These are phyloP conservation scores for Macrotus californicus DNA, from an alignment of 2,113 vertebrate species.

Conservation along the genomic window DNA sequence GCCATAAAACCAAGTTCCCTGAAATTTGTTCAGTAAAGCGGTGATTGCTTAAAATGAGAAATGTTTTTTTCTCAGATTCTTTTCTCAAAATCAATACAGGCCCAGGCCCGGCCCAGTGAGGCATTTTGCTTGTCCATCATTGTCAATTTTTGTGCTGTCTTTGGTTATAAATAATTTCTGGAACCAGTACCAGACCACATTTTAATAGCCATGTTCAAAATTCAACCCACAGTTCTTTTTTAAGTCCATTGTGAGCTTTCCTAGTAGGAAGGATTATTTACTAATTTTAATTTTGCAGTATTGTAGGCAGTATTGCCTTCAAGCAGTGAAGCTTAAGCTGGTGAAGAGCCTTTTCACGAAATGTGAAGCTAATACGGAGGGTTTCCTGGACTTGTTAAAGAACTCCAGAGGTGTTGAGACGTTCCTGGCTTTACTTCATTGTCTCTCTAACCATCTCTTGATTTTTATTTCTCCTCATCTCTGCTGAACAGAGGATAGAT, in stretches of 20 bases:
- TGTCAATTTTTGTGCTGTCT: constrained; percentile 30
- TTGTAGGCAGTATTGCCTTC: not conserved
- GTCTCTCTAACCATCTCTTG: not conserved
- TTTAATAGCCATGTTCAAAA: constrained; percentile 46
- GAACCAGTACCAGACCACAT: constrained; percentile 11
- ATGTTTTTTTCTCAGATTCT: constrained; percentile 37
- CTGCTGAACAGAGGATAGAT: not conserved
- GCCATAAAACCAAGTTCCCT: constrained; percentile 5
- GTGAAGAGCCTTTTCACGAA: not conserved
- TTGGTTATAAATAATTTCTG: constrained; percentile 52
- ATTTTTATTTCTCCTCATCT: not conserved
- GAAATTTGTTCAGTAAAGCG: constrained; percentile 16
- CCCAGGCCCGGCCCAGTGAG: not conserved
- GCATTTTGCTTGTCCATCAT: constrained; percentile 36
- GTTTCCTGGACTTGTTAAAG: not conserved
- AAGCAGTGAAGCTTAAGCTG: not conserved
- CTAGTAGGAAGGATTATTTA: not conserved
- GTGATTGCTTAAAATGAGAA: constrained; percentile 34
- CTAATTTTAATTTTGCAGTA: constrained; percentile 22
- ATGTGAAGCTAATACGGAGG: not conserved
- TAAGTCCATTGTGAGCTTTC: constrained; percentile 10
- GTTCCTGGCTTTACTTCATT: not conserved
- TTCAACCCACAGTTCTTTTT: not conserved
- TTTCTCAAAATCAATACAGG: constrained; percentile 3
- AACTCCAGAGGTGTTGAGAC: constrained; percentile 11